These are phyloP conservation scores for Sphyrna mokarran DNA, from an alignment of 2,113 vertebrate genomes.

Conservation along the genomic window DNA sequence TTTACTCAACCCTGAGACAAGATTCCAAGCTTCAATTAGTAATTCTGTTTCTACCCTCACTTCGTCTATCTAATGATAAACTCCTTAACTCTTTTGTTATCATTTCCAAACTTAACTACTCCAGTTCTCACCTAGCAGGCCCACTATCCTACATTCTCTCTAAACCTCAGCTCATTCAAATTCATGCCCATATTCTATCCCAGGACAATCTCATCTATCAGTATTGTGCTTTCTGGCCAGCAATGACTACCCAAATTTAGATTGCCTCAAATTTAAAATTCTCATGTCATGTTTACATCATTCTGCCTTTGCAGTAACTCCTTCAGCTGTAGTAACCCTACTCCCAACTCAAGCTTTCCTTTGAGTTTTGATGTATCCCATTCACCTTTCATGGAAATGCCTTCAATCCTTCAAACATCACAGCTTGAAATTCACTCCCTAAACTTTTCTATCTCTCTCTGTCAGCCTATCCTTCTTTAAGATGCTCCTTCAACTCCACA, in stretches of 20 bases:
- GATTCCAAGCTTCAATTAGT: neutral
- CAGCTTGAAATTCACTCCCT: neutral
- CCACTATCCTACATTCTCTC: too few relatives aligned
- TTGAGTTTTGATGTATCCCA: neutral
- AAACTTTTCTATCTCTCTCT: neutral
- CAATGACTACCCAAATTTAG: neutral
- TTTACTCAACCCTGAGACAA: neutral
- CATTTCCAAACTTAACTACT: too few relatives aligned
- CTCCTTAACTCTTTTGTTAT: too few relatives aligned
- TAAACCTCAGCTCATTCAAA: too few relatives aligned
- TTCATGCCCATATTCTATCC: too few relatives aligned
- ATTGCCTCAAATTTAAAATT: neutral
- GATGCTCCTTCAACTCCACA: neutral
- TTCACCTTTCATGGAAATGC: neutral
- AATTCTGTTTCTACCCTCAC: neutral
- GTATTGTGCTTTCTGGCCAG: neutral
- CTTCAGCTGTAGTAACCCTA: neutral
- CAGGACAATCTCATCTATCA: neutral
- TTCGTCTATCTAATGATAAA: too few relatives aligned
- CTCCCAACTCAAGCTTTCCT: neutral
- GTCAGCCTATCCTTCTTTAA: neutral
- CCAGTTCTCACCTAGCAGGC: too few relatives aligned
- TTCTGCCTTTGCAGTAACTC: neutral
- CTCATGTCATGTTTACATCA: neutral
- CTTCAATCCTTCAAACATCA: neutral